Conservation (phyloP, 2,797 vertebrate species). For the Sternotherus odoratus region DNA sequence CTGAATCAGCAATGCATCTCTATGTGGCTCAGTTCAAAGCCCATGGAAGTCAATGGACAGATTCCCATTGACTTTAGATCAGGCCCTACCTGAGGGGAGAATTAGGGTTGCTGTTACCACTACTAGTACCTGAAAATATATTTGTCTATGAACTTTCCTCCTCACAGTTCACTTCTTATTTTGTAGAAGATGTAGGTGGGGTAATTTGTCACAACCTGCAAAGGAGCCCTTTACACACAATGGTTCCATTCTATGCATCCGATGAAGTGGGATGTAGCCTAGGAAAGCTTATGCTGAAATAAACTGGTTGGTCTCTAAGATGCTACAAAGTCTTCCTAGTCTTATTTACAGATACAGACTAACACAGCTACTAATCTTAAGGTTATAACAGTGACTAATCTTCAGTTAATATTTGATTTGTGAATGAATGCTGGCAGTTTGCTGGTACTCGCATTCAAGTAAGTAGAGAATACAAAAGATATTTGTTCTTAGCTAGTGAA, state of each 20-base stretch:
- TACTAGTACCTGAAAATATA: not conserved
- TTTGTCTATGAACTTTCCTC: not conserved
- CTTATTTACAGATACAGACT: no score
- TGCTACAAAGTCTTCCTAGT: no score
- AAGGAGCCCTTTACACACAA: not conserved
- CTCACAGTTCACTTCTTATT: not conserved
- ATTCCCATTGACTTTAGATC: not conserved
- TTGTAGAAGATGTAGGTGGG: not conserved
- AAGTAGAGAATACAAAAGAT: not conserved
- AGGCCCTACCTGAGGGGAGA: not conserved
- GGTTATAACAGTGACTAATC: not conserved
- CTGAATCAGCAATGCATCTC: not conserved
- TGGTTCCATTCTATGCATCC: no score
- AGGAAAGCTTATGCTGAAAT: no score
- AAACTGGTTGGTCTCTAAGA: no score
- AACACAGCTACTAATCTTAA: no score
- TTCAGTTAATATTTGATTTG: not conserved
- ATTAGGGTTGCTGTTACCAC: not conserved
- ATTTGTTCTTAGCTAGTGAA: accelerated
- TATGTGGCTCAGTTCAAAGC: not conserved
- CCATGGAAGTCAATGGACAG: accelerated
- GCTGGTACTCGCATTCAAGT: not conserved
- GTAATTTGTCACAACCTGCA: not conserved
- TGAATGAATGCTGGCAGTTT: not conserved
- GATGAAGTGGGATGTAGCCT: no score